Evolutionary conservation across 2,888 invertebrate species (phyloP).

Genomic region (Rapana venosa): DNA sequence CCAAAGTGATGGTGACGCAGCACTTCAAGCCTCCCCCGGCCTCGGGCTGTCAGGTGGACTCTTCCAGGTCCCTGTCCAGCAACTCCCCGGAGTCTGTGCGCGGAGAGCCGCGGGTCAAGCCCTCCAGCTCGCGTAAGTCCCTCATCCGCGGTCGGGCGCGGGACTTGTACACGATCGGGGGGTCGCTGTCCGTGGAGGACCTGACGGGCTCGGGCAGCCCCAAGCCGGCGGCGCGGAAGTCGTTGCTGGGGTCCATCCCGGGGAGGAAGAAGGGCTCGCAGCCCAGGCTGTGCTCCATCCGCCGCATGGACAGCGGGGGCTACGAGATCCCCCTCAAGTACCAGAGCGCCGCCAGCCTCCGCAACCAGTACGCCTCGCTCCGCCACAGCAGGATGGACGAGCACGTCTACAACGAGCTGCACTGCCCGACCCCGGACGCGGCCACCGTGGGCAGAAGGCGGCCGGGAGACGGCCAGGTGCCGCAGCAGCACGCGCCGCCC

Average conservation of each 20-base stretch:
- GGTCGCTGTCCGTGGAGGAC: constrained; percentile 16
- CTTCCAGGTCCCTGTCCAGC: background rate
- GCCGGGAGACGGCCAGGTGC: background rate
- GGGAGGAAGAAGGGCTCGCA: background rate
- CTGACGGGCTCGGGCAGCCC: background rate
- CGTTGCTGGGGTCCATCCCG: background rate
- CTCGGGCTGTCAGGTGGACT: too few relatives aligned
- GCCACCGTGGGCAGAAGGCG: background rate
- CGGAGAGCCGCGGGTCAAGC: background rate
- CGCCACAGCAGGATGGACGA: background rate
- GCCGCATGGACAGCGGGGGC: constrained; percentile 39
- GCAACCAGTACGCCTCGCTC: constrained; percentile 22
- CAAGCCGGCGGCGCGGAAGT: background rate
- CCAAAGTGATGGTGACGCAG: background rate
- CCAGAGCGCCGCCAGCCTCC: background rate
- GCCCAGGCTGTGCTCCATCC: background rate
- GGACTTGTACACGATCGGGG: constrained; percentile 16
- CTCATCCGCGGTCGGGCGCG: background rate
- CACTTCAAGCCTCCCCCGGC: background rate
- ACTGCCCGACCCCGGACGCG: background rate
- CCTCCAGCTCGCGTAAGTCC: background rate
- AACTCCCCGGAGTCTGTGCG: background rate
- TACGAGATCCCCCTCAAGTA: constrained; percentile 37
- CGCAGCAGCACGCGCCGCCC: background rate
- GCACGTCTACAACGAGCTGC: constrained; percentile 32